Conservation (phyloP, 2,113 vertebrate genomes). For the Lontra canadensis region DNA sequence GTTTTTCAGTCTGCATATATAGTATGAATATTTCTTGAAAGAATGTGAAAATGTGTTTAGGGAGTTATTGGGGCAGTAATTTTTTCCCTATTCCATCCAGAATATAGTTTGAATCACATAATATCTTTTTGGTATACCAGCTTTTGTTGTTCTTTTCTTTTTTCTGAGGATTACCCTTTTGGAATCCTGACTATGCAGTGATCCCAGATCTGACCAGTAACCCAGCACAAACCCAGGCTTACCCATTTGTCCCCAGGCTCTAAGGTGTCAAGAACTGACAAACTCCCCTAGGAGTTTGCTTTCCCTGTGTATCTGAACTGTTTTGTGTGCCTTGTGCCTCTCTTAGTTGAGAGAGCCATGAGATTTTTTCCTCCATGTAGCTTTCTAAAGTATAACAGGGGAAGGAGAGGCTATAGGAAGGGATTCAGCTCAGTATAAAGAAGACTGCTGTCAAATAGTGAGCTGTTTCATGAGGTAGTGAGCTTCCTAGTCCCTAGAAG, state of each 20-base stretch:
- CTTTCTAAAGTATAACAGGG: neutral
- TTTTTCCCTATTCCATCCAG: neutral
- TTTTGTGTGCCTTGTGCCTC: neutral
- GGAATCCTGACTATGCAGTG: neutral
- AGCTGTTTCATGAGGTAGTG: neutral
- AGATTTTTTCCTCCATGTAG: neutral
- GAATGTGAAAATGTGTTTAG: conserved; percentile 19
- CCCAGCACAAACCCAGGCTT: neutral
- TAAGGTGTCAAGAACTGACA: neutral
- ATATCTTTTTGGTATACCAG: neutral
- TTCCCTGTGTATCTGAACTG: neutral
- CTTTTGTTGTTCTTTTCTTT: neutral
- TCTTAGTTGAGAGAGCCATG: neutral
- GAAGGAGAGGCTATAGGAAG: neutral
- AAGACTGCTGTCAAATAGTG: neutral
- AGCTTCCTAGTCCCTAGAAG: neutral
- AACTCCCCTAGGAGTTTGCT: neutral
- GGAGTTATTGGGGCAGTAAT: neutral
- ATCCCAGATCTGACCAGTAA: conserved; percentile 1
- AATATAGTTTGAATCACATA: neutral
- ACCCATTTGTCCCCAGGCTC: neutral
- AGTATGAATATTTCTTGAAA: neutral
- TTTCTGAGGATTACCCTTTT: neutral
- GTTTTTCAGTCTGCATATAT: neutral
- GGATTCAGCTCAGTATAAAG: neutral